These are phyloP conservation scores for Leucoraja erinaceus DNA, from an alignment of 2,113 vertebrate species.

Conservation along the genomic window DNA sequence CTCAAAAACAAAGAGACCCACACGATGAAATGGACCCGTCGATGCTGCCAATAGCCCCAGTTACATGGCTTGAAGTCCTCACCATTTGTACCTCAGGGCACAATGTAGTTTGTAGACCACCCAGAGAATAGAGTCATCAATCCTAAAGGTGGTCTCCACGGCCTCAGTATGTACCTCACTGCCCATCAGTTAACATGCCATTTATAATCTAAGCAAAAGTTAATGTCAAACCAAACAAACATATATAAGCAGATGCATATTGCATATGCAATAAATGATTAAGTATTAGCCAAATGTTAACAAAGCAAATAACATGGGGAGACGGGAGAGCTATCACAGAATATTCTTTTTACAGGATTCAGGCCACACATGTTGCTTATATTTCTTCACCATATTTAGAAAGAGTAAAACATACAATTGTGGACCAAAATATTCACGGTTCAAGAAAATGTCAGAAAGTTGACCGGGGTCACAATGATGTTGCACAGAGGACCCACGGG, in stretches of 20 bases:
- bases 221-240: neutral
- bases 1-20: neutral
- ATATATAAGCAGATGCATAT: neutral
- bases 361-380: neutral
- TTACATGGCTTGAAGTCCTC: neutral
- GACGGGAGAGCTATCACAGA: neutral
- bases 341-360: neutral
- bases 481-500: too few relatives aligned
- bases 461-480: too few relatives aligned
- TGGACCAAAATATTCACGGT: neutral
- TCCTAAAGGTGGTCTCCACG: neutral
- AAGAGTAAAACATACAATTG: neutral
- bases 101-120: neutral
- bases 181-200: neutral
- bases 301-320: neutral
- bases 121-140: constrained; percentile 26
- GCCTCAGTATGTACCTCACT: neutral
- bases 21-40: neutral
- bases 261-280: neutral
- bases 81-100: neutral
- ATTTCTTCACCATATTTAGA: neutral
- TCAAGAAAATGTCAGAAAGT: too few relatives aligned
- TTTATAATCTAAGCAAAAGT: neutral
- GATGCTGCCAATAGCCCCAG: neutral
- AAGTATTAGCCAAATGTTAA: neutral